Percentiles rank a stretch among this genome's conserved stretches.
Conservation (phyloP, 2,797 vertebrate genomes). For the Acanthornis magna region DNA sequence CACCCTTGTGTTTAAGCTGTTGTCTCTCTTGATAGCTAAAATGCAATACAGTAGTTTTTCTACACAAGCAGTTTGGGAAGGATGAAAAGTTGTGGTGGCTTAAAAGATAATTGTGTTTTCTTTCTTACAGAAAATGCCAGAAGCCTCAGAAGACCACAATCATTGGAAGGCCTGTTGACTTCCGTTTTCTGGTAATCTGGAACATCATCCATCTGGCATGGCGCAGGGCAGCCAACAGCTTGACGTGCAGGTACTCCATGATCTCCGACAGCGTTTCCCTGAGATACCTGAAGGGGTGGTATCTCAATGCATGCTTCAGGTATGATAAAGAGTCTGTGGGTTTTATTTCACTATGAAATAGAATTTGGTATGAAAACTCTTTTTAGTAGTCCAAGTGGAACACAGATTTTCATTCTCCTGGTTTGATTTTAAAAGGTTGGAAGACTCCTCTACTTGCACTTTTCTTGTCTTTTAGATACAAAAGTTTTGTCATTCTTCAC, state of each 20-base stretch:
- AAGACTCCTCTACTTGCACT: neutral
- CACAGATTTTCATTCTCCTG: neutral
- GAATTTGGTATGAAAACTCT: neutral
- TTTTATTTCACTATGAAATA: neutral
- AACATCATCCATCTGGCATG: conserved; percentile 84
- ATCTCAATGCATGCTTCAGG: conserved; percentile 98
- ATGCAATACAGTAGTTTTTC: neutral
- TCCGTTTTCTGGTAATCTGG: conserved; percentile 68
- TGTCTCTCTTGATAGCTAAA: neutral
- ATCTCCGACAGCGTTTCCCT: conserved; percentile 95
- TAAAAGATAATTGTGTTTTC: neutral
- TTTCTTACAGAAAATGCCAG: conserved; percentile 82
- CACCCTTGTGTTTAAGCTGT: neutral
- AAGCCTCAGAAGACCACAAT: conserved; percentile 80
- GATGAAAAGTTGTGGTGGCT: neutral
- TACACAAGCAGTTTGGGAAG: neutral
- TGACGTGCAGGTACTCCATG: conserved; percentile 93
- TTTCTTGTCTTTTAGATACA: neutral
- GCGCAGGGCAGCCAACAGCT: conserved; percentile 91
- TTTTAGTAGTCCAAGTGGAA: neutral
- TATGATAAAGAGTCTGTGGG: conserved; percentile 49
- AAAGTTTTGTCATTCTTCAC: neutral
- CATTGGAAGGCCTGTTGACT: conserved; percentile 87
- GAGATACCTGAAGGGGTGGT: conserved; percentile 97
- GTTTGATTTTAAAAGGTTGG: neutral